Conservation (phyloP, 2,888 invertebrate genomes). For the Phortica magna region DNA sequence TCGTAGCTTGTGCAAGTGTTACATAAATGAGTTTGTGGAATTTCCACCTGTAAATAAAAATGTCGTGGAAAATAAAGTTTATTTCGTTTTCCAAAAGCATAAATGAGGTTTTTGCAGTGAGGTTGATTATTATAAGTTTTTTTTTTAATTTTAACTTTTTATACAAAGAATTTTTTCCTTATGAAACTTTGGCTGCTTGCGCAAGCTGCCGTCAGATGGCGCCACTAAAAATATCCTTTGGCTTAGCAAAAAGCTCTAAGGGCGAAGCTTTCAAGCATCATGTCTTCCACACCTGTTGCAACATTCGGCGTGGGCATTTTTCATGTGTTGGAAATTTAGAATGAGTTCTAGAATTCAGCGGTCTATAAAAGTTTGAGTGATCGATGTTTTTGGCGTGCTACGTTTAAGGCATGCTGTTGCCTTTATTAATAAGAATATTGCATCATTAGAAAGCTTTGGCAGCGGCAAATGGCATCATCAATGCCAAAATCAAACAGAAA, state of each 20-base stretch:
- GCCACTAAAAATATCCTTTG: slow-evolving; percentile 46
- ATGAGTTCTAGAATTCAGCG: not conserved
- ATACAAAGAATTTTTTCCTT: too few relatives aligned
- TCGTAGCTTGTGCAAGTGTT: not conserved
- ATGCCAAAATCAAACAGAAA: not conserved
- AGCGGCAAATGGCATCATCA: not conserved
- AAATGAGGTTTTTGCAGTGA: too few relatives aligned
- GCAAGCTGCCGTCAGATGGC: slow-evolving; percentile 51
- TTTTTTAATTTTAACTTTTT: too few relatives aligned
- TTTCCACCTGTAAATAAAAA: too few relatives aligned
- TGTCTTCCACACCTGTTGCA: slow-evolving; percentile 44
- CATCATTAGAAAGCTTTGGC: not conserved
- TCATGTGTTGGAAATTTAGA: not conserved
- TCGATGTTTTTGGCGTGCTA: too few relatives aligned
- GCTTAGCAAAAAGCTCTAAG: slow-evolving; percentile 27
- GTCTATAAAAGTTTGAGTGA: too few relatives aligned
- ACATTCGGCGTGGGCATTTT: not conserved
- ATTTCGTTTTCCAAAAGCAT: too few relatives aligned
- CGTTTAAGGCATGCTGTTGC: too few relatives aligned
- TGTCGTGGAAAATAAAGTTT: too few relatives aligned
- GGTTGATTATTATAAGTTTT: too few relatives aligned
- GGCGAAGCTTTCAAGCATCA: not conserved
- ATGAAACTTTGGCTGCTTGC: slow-evolving; percentile 33
- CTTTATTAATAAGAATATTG: not conserved
- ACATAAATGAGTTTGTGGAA: too few relatives aligned